phyloP scores from a whole-genome alignment of 2,797 vertebrate species.

The Tapirus indicus region DNA sequence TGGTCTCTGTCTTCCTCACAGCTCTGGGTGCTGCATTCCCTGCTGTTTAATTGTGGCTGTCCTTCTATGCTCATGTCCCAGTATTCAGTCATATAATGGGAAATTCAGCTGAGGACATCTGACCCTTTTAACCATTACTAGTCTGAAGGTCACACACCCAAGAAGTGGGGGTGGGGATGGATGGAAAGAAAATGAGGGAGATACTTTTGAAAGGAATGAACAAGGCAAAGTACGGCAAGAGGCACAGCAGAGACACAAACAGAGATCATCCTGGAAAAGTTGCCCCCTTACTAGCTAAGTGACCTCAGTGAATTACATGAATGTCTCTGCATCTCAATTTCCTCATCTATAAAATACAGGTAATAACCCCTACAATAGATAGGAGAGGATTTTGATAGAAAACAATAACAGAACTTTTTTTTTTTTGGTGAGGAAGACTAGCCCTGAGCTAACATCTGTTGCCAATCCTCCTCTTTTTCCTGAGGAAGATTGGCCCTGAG shows the following conservation, averaged over 20 bases:
- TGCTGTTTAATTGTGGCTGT: neutral
- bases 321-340: neutral
- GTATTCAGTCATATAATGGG: neutral
- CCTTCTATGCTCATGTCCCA: no score
- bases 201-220: neutral
- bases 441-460: no score
- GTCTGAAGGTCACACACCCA: neutral
- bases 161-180: neutral
- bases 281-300: neutral
- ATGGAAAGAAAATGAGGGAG: neutral
- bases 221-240: fast-evolving
- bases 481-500: no score
- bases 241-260: neutral
- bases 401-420: neutral
- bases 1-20: neutral
- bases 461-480: no score
- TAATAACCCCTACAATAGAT: fast-evolving
- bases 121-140: neutral
- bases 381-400: no score
- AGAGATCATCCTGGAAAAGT: fast-evolving
- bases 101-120: neutral
- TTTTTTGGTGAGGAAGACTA: no score
- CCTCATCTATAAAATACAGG: neutral
- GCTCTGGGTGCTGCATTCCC: neutral
- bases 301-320: neutral